These are phyloP conservation scores for Microlaimidae sp. DNA, from an alignment of 2,888 invertebrate species.

Conservation along the genomic window DNA sequence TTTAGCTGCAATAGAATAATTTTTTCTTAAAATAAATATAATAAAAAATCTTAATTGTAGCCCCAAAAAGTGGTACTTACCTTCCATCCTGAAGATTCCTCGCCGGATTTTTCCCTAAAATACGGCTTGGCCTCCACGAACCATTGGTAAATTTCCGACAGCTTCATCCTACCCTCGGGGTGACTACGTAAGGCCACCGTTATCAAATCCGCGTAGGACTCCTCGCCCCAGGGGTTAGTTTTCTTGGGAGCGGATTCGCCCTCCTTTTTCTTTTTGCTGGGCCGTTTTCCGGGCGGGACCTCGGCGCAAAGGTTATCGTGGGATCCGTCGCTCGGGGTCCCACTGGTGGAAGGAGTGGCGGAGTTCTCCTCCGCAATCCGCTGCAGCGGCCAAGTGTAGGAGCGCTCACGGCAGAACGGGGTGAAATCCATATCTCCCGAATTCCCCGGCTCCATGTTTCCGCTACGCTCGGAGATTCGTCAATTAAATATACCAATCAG, in stretches of 20 bases:
- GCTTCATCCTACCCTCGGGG: conserved; percentile 77
- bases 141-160: conserved; percentile 99
- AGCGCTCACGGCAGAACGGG: conserved; percentile 44
- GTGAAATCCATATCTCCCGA: too few species aligned
- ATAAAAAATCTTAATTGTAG: too few species aligned
- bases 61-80: conserved; percentile 47
- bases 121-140: conserved; percentile 98
- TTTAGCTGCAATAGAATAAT: too few species aligned
- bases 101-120: conserved; percentile 88
- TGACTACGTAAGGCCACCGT: conserved; percentile 93
- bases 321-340: background rate
- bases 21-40: too few species aligned
- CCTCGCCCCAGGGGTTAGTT: conserved; percentile 91
- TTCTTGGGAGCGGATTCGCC: conserved; percentile 52
- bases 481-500: too few species aligned
- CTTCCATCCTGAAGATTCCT: conserved; percentile 99
- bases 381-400: conserved; percentile 91
- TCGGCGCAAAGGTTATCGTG: background rate
- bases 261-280: conserved; percentile 2
- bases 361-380: conserved; percentile 5
- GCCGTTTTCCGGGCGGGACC: too few species aligned
- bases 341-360: background rate
- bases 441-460: too few species aligned
- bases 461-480: too few species aligned
- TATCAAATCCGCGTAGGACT: conserved; percentile 94